Evolutionary conservation across 2,113 vertebrate genomes (phyloP).

Genomic region (Cyanoramphus novaezelandiae): DNA sequence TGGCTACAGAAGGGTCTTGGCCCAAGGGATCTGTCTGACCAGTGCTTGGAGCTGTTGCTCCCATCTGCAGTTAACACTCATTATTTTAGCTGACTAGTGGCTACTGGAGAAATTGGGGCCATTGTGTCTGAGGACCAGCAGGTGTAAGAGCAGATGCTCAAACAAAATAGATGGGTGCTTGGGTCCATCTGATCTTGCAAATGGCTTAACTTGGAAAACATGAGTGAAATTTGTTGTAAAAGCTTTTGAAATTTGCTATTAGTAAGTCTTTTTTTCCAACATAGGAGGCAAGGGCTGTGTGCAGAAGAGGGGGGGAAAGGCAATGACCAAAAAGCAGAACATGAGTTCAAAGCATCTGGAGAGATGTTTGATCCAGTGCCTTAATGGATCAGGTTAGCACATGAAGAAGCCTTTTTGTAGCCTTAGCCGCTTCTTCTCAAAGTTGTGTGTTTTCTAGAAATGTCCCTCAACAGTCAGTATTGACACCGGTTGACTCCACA

Average conservation of each 20-base stretch:
- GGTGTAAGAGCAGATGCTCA: neutral
- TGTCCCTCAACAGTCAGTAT: neutral
- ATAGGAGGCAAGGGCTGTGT: neutral
- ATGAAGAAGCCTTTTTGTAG: neutral
- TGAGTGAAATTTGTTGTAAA: neutral
- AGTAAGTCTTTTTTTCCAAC: neutral
- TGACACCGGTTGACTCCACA: neutral
- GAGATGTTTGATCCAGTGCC: neutral
- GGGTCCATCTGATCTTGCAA: neutral
- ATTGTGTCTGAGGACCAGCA: neutral
- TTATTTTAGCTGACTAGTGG: neutral
- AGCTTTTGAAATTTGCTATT: neutral
- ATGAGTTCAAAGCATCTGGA: neutral
- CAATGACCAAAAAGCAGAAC: neutral
- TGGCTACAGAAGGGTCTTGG: neutral
- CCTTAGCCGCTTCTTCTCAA: neutral
- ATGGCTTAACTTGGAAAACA: neutral
- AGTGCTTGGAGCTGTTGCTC: neutral
- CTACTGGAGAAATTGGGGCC: neutral
- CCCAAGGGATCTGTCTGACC: neutral
- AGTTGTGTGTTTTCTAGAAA: neutral
- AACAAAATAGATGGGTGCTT: neutral
- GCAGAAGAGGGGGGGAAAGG: accelerated
- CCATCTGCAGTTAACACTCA: neutral
- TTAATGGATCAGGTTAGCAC: neutral